A percentile compares a stretch with the other conserved stretches of the same genome.
These are phyloP conservation scores for Rhabdomys pumilio DNA, from an alignment of 2,797 vertebrate species.

Conservation along the genomic window DNA sequence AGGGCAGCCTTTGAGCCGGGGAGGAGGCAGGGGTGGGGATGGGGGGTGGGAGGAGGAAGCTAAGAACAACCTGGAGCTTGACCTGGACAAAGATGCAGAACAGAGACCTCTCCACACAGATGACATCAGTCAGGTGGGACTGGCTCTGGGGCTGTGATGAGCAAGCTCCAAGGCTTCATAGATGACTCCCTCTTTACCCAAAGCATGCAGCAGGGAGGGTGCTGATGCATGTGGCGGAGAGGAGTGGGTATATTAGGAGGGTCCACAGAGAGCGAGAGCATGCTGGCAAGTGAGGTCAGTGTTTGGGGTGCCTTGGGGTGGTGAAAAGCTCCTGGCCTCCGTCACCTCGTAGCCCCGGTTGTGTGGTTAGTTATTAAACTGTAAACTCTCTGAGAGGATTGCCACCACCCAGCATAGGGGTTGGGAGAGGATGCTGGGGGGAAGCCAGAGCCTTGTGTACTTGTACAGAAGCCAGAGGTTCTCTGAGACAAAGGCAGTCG, in stretches of 20 bases:
- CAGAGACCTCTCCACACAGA: accelerated
- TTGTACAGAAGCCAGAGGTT: background rate
- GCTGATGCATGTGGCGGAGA: background rate
- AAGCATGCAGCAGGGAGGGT: background rate
- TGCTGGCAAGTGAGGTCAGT: background rate
- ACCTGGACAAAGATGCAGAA: background rate
- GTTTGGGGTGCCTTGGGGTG: accelerated
- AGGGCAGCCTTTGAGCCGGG: background rate
- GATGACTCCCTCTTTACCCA: background rate
- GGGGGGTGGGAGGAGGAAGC: background rate
- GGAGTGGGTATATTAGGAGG: background rate
- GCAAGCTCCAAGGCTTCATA: background rate
- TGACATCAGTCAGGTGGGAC: background rate
- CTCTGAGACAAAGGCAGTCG: background rate
- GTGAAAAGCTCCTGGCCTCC: background rate
- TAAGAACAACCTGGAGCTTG: background rate
- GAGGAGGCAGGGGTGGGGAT: background rate
- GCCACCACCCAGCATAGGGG: no score
- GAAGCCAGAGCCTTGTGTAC: background rate
- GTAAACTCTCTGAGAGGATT: background rate
- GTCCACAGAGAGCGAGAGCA: background rate
- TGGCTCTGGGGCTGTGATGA: background rate
- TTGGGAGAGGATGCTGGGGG: background rate
- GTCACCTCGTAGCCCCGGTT: background rate
- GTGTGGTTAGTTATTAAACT: no score